Conservation (phyloP, 2,797 vertebrate genomes). For the Carapus acus region DNA sequence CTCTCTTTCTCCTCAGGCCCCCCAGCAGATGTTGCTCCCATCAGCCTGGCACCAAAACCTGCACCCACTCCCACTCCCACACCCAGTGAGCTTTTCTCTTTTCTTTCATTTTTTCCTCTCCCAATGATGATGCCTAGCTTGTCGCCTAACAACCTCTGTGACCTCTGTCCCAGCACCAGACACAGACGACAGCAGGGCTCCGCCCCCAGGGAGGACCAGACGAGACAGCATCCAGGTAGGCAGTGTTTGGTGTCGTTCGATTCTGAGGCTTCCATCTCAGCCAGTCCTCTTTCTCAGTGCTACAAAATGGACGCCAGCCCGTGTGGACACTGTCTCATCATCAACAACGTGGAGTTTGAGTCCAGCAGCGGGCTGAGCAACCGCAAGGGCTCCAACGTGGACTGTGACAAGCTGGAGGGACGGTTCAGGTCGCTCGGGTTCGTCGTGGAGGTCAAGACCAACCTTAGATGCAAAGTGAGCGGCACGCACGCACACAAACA, state of each 20-base stretch:
- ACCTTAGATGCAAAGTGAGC: slow-evolving; percentile 78
- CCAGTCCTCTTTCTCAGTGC: slow-evolving; percentile 60
- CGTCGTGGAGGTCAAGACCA: slow-evolving; percentile 66
- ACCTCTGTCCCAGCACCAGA: slow-evolving; percentile 57
- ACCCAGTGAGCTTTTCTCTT: too few relatives aligned
- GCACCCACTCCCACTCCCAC: slow-evolving; percentile 32
- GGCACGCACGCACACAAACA: too few relatives aligned
- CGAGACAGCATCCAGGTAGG: slow-evolving; percentile 68
- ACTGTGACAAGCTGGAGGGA: slow-evolving; percentile 77
- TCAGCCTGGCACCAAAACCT: slow-evolving; percentile 31
- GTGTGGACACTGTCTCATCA: slow-evolving; percentile 84
- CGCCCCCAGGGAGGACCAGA: slow-evolving; percentile 34
- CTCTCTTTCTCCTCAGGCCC: too few relatives aligned
- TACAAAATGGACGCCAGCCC: slow-evolving; percentile 81
- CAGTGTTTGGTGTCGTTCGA: too few relatives aligned
- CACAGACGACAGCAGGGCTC: slow-evolving; percentile 17
- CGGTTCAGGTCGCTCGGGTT: slow-evolving; percentile 79
- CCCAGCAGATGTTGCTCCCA: slow-evolving; percentile 22
- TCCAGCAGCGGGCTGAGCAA: slow-evolving; percentile 38
- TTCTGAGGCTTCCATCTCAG: too few relatives aligned
- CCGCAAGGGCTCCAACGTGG: slow-evolving; percentile 79
- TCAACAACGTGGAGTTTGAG: slow-evolving; percentile 87
- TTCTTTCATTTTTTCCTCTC: too few relatives aligned
- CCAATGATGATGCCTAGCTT: too few relatives aligned
- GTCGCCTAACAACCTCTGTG: neutral